Conservation (phyloP, 1,140 invertebrate genomes). For the Pogonus chalceus region DNA sequence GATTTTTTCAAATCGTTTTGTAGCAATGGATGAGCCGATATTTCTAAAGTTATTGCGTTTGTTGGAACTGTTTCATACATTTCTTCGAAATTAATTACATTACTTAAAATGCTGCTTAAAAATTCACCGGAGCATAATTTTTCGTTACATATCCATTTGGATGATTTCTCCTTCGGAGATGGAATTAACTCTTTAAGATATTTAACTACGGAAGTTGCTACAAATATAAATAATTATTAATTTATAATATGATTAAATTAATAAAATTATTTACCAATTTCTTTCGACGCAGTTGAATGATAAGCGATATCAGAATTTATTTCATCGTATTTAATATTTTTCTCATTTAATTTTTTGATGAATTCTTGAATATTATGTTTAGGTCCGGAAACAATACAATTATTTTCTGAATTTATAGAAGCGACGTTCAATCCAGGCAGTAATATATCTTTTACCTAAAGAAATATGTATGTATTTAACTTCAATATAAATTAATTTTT, state of each 20-base stretch:
- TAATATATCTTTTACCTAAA: not conserved
- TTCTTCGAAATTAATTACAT: slow-evolving; percentile 27
- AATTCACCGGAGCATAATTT: slow-evolving; percentile 50
- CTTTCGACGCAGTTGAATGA: slow-evolving; percentile 29
- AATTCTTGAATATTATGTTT: slow-evolving; percentile 28
- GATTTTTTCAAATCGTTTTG: slow-evolving; percentile 31
- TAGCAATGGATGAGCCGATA: slow-evolving; percentile 47
- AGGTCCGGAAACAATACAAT: slow-evolving; percentile 44
- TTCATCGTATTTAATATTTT: slow-evolving; percentile 48
- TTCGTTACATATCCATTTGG: slow-evolving; percentile 46
- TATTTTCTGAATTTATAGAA: not conserved
- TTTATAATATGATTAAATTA: not conserved
- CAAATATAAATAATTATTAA: slow-evolving; percentile 4
- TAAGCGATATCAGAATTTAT: slow-evolving; percentile 54
- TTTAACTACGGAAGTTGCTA: not conserved
- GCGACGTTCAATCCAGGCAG: not conserved
- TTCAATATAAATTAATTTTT: too few species aligned
- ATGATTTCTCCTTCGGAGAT: slow-evolving; percentile 44
- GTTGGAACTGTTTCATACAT: slow-evolving; percentile 17
- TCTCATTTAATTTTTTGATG: slow-evolving; percentile 33
- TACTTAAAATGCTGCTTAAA: slow-evolving; percentile 48
- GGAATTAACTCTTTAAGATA: slow-evolving; percentile 50
- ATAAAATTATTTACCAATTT: not conserved
- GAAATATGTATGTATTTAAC: not conserved
- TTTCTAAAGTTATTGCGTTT: slow-evolving; percentile 35